A percentile compares a stretch with the other conserved stretches of the same genome.
phyloP scores from a whole-genome alignment of 2,113 vertebrate species.

The Nothocercus nigrocapillus region DNA sequence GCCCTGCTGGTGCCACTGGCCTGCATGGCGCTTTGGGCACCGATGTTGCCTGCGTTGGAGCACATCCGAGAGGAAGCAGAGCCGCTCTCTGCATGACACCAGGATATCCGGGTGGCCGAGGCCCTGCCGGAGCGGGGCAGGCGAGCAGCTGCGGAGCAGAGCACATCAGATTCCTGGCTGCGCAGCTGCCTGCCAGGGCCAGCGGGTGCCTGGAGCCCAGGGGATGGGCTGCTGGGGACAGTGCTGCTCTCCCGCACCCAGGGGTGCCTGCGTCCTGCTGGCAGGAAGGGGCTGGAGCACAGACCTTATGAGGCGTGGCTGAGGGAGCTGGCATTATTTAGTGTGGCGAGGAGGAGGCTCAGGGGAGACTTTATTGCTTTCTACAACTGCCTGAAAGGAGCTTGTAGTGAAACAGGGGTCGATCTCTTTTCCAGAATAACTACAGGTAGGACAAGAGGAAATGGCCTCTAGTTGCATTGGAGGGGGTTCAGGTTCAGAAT shows the following conservation, averaged over 20 bases:
- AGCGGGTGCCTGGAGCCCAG: not conserved
- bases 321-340: too few species aligned
- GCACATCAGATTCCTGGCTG: rapidly evolving
- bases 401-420: too few species aligned
- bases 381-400: too few species aligned
- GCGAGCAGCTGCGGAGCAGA: rapidly evolving
- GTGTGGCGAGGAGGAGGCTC: too few species aligned
- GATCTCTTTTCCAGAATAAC: too few species aligned
- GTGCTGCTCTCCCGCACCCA: not conserved
- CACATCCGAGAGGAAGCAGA: not conserved
- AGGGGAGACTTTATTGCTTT: too few species aligned
- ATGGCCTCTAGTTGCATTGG: too few species aligned
- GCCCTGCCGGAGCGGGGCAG: rapidly evolving
- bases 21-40: rapidly evolving
- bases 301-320: too few species aligned
- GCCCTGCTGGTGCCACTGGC: not conserved
- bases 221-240: not conserved
- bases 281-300: not conserved
- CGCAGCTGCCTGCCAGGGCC: rapidly evolving
- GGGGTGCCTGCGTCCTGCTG: rapidly evolving
- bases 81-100: not conserved
- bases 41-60: rapidly evolving
- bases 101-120: rapidly evolving
- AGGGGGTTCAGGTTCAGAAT: too few species aligned
- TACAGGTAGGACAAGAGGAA: too few species aligned